Evolutionary conservation across 2,113 vertebrate species (phyloP).

Genomic region (Sylvilagus bachmani): DNA sequence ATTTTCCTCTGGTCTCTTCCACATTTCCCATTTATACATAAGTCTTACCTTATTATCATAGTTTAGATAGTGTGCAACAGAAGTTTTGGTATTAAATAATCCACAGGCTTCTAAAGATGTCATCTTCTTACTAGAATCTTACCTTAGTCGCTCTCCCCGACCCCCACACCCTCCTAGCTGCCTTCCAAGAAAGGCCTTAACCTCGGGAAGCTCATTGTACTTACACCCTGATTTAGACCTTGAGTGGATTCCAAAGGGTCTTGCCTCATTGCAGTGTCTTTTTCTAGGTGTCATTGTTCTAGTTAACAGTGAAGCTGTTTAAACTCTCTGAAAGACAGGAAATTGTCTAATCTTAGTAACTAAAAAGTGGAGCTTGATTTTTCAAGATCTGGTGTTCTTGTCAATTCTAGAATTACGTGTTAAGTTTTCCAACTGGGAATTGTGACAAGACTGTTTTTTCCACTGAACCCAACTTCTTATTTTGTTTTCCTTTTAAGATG

Average conservation of each 20-base stretch:
- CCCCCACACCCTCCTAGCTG: background rate
- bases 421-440: background rate
- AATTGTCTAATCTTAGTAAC: background rate
- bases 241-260: background rate
- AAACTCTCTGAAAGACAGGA: background rate
- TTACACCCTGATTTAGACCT: background rate
- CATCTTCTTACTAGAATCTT: background rate
- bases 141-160: background rate
- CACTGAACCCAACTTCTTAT: background rate
- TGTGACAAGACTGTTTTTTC: background rate
- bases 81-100: background rate
- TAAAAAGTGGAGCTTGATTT: background rate
- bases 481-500: slow-evolving; percentile 13
- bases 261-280: background rate
- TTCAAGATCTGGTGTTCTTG: background rate
- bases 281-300: background rate
- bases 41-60: background rate
- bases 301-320: background rate
- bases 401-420: background rate
- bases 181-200: background rate
- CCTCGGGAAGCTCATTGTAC: background rate
- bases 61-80: background rate
- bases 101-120: background rate
- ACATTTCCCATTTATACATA: background rate
- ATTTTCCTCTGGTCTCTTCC: background rate